Conservation (phyloP, 2,797 vertebrate species). For the Phataginus tetradactyla region DNA sequence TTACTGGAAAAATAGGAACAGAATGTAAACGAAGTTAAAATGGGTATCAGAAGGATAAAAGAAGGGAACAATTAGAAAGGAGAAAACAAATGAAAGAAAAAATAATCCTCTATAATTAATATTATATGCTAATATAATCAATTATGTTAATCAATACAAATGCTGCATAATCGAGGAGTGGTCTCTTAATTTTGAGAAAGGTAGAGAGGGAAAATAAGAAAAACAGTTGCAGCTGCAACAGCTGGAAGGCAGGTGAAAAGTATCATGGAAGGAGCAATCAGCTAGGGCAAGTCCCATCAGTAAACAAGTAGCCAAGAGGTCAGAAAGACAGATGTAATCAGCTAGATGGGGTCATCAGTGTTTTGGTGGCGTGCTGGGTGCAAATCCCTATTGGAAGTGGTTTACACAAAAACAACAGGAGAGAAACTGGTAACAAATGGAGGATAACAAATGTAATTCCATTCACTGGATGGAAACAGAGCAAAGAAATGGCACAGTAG, state of each 20-base stretch:
- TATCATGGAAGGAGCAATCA: neutral
- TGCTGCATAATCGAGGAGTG: neutral
- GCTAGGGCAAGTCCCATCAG: neutral
- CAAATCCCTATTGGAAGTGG: neutral
- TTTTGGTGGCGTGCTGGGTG: neutral
- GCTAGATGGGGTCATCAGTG: neutral
- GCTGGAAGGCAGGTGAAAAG: neutral
- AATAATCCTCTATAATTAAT: too few species aligned
- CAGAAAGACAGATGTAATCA: neutral
- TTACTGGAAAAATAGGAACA: neutral
- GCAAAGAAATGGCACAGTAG: neutral
- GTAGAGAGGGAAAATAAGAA: neutral
- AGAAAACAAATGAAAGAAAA: neutral
- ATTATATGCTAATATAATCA: too few species aligned
- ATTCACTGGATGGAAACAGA: neutral
- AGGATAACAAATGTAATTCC: neutral
- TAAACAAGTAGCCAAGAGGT: neutral
- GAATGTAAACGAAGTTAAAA: conserved; percentile 5
- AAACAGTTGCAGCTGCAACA: neutral
- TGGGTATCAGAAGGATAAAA: neutral
- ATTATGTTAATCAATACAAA: too few species aligned
- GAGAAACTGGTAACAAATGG: neutral
- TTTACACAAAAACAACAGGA: neutral
- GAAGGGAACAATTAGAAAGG: neutral
- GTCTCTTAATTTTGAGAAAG: neutral